Percentiles rank a stretch among this genome's conserved stretches.
These are phyloP conservation scores for Cephus pygmeus DNA, from an alignment of 2,888 invertebrate species.

Conservation along the genomic window DNA sequence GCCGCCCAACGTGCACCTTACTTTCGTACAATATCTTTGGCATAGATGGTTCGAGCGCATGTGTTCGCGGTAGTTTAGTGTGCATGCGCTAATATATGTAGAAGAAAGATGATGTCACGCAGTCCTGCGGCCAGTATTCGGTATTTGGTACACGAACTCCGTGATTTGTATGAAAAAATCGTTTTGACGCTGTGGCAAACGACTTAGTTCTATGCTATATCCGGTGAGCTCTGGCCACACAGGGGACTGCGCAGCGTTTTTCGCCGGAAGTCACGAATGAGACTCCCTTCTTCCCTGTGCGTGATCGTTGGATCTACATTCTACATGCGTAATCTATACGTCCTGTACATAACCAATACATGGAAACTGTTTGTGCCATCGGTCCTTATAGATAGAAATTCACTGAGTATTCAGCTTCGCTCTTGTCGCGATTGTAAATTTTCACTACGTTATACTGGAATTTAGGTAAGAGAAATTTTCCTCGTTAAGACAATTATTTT, in stretches of 20 bases:
- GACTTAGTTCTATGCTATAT: conserved; percentile 55
- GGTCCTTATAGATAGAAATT: too few species aligned
- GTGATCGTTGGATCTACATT: neutral
- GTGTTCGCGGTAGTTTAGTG: conserved; percentile 3
- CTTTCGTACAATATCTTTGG: too few species aligned
- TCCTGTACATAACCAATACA: too few species aligned
- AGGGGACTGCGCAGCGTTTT: conserved; percentile 17
- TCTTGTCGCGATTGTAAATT: too few species aligned
- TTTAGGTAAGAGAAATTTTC: too few species aligned
- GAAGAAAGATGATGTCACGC: conserved; percentile 49
- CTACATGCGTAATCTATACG: too few species aligned
- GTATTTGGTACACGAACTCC: conserved; percentile 58
- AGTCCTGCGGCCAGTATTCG: conserved; percentile 32
- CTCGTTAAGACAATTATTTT: too few species aligned
- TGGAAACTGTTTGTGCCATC: too few species aligned
- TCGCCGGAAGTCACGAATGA: conserved; percentile 54
- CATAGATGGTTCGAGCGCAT: too few species aligned
- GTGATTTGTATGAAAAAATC: conserved; percentile 55
- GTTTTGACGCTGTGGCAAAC: conserved; percentile 25
- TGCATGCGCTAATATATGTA: conserved; percentile 24
- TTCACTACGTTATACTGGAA: too few species aligned
- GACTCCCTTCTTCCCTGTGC: conserved; percentile 8
- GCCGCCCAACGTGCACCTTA: too few species aligned
- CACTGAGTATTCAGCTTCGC: too few species aligned
- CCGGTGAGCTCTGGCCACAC: conserved; percentile 46